phyloP scores from a whole-genome alignment of 2,888 invertebrate genomes.

The Altica lythri region DNA sequence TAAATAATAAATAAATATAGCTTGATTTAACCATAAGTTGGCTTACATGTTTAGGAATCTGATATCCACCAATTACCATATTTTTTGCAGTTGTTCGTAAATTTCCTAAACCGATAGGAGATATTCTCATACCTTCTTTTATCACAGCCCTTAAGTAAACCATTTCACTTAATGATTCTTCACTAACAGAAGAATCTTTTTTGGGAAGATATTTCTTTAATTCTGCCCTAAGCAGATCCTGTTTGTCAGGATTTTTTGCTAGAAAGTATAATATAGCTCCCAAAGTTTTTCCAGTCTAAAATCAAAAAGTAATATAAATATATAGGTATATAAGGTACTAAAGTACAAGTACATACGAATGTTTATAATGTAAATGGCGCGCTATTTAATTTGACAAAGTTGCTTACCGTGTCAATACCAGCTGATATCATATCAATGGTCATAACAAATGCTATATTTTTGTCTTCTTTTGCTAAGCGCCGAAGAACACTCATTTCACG shows the following conservation, averaged over 20 bases:
- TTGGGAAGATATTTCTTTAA: constrained; percentile 44
- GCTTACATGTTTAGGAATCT: constrained; percentile 53
- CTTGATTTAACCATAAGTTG: no score
- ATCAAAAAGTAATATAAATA: no score
- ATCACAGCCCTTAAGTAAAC: constrained; percentile 67
- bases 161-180: constrained; percentile 51
- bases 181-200: constrained; percentile 49
- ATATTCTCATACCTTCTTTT: constrained; percentile 64
- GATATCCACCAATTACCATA: constrained; percentile 1
- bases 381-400: no score
- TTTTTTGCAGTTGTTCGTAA: constrained; percentile 41
- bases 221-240: constrained; percentile 56
- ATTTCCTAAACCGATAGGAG: constrained; percentile 45
- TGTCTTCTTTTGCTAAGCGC: no score
- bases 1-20: no score
- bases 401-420: no score
- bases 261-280: constrained; percentile 57
- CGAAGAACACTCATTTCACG: no score
- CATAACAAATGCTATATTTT: no score
- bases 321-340: no score
- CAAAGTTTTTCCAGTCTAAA: constrained; percentile 58
- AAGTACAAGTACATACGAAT: no score
- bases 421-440: no score
- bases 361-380: no score
- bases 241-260: constrained; percentile 55